Conservation (phyloP, 2,797 vertebrate genomes). For the Buphagus erythrorhynchus region DNA sequence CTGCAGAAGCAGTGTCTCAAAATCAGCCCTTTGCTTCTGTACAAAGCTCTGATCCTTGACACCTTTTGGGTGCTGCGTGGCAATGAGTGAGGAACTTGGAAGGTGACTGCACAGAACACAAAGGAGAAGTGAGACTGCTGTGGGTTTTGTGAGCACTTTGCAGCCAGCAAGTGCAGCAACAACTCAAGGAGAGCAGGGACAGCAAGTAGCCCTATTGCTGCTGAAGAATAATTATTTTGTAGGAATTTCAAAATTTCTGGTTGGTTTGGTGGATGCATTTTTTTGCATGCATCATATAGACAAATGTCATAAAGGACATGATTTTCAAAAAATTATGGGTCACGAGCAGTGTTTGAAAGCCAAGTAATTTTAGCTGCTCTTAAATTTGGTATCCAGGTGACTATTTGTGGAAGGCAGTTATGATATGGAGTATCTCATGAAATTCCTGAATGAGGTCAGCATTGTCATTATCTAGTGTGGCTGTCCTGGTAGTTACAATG, state of each 20-base stretch:
- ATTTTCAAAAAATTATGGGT: background rate
- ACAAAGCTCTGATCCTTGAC: background rate
- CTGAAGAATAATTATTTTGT: background rate
- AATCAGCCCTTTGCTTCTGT: conserved; percentile 34
- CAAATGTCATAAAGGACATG: background rate
- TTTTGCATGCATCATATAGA: background rate
- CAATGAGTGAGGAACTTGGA: background rate
- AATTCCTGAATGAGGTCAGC: background rate
- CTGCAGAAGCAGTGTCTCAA: conserved; percentile 37
- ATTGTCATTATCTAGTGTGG: background rate
- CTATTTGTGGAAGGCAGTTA: background rate
- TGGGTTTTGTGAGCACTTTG: background rate
- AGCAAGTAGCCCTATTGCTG: background rate
- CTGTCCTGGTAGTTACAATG: background rate
- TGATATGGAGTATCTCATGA: background rate
- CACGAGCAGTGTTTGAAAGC: background rate
- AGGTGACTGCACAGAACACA: background rate
- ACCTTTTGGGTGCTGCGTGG: background rate
- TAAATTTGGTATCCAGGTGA: background rate
- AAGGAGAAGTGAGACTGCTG: background rate
- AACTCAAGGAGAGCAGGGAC: background rate
- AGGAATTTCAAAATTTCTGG: background rate
- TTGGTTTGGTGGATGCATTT: background rate
- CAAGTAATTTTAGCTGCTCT: background rate
- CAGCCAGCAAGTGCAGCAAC: background rate